A percentile compares a stretch with the other conserved stretches of the same genome.
Conservation (phyloP, 64 coral and sea anemone species). For the Actinia equina region DNA sequence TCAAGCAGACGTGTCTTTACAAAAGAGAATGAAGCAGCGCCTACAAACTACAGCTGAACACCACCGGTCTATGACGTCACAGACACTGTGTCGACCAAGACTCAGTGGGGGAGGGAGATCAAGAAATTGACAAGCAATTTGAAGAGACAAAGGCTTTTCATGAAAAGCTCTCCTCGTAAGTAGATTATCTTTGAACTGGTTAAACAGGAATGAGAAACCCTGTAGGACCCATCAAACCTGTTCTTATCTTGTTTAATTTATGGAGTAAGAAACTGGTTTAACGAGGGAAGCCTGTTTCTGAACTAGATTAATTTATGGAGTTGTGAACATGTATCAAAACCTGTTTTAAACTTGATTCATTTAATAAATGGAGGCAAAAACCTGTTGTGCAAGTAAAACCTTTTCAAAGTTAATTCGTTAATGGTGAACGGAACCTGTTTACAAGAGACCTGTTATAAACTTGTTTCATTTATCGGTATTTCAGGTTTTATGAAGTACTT, state of each 20-base stretch:
- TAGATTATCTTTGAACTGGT: no score
- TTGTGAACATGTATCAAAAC: not conserved
- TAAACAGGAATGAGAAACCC: no score
- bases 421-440: no score
- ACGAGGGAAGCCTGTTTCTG: not conserved
- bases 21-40: conserved; percentile 93
- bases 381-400: not conserved
- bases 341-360: not conserved
- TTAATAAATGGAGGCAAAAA: not conserved
- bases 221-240: not conserved
- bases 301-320: not conserved
- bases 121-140: conserved; percentile 76
- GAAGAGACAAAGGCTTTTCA: conserved; percentile 73
- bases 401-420: no score
- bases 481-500: conserved; percentile 87
- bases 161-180: conserved; percentile 78
- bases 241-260: not conserved
- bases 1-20: conserved; percentile 51
- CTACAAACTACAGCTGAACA: conserved; percentile 79
- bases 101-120: conserved; percentile 54
- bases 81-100: conserved; percentile 66
- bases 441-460: no score
- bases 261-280: not conserved
- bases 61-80: conserved; percentile 63
- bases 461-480: not conserved